Base-by-base conservation (phyloP, 2,888 invertebrate genomes). In the Mesorhabditis sp. region DNA sequence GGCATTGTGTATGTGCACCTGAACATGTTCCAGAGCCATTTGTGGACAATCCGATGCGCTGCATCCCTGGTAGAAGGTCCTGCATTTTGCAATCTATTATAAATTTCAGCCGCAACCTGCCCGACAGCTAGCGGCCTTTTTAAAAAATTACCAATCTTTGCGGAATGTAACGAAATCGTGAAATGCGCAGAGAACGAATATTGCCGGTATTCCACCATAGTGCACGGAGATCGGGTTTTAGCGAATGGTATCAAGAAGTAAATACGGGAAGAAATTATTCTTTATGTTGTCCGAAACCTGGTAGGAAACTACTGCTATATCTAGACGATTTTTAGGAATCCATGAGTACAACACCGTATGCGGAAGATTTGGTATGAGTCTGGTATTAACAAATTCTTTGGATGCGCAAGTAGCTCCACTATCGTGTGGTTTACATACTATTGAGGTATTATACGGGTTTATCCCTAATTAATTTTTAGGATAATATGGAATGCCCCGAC, bases 181-280 rank as follows among this genome's bases (percentile, higher is more conserved):
- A 50, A 50, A 50, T 50, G 58, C n/a, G 58, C 58, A 50, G 58
- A 50, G 58, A 50, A 50, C n/a, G 58, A 50, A n/a, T 50, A 50
- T 50, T 50, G 58, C 58, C 7, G 58, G 58, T 50, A n/a, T 10
- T 13, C 1, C 1, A 13, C 2, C n/a, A 50, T 13, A 50, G 58
- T 13, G 58, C n/a, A 13, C n/a, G 2, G n/a, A n/a, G 10, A 50
- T 50, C 2, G 58, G 7, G 7, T 50, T 50, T n/a, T 50, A 50
- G 58, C 2, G n/a, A 50, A 50, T 50, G 58, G 58, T 50, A n/a
- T 10, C 58, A 50, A 50, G 58, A 50, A 13, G 58, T 13, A 50
- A 50, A n/a, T 13, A 13, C 58, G 58, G n/a, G n/a, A 13, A 10
- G n/a, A 50, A 50, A n/a, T n/a, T 50, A 50, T 50, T 50, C 58